Evolutionary conservation across 2,888 invertebrate genomes (phyloP), one percentile per base, ranked within the genome.

Genomic region (Xestia ashworthii): DNA sequence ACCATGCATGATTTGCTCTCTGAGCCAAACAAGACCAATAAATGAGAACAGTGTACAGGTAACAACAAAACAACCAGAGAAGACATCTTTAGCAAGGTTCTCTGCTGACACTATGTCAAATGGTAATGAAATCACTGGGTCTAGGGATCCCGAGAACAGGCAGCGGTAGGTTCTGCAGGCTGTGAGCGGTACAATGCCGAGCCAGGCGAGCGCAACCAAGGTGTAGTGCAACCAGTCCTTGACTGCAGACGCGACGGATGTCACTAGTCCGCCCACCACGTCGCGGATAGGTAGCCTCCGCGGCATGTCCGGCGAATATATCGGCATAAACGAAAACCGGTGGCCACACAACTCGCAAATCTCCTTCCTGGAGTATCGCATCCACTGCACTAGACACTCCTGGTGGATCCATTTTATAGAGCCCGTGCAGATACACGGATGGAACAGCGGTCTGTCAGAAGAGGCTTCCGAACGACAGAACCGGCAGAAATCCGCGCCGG

Each of bases 251-350:
- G 98, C 98, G 50, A 99, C 98, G 38, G 99, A 99, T 6, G 98
- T 98, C 74, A 99, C 97, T 70, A 99, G 95, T 4, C 99, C 99
- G 67, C 98, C 98, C 0, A 99, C 97, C 14, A 99, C 98, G 94
- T 99, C 99, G 86, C 98, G 98, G 50, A 99, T 97, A 0, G 99
- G 99, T 90, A 99, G 96, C 81, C 99, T 97, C 81, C 99, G 98
- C n/a, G 99, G 99, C 99, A 99, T 99, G 94, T 99, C 99, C 48
- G 99, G 99, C n/a, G 99, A 99, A 95, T 99, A 99, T 90, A 99
- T 99, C 48, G 99, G 99, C 92, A 99, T 99, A 93, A 99, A 99
- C 6, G 99, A 99, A 95, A 99, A 99, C 81, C 99, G 98, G 95
- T 99, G 99, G 82, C 99, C 99, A 95, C 99, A 99, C 85, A 99